Conservation (phyloP, 1,140 invertebrate species). For the Pygmarrhopalites habei region DNA sequence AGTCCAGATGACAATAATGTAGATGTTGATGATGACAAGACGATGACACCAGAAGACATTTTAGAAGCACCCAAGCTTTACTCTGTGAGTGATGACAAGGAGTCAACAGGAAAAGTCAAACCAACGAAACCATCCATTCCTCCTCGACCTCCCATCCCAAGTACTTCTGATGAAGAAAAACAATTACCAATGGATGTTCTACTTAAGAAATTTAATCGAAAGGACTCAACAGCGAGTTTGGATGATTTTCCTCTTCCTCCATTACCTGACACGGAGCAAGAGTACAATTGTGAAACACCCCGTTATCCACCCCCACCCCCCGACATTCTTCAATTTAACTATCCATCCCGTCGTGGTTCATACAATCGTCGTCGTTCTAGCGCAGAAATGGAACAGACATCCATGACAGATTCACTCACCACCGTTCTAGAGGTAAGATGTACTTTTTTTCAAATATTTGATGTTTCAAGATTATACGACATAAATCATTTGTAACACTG, state of each 20-base stretch:
- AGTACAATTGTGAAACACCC: conserved; percentile 34
- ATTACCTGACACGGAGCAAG: conserved; percentile 22
- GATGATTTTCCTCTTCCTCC: conserved; percentile 32
- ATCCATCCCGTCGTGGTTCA: conserved; percentile 17
- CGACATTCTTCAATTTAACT: conserved; percentile 23
- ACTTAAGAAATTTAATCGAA: neutral
- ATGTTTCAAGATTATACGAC: too few relatives aligned
- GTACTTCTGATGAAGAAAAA: too few relatives aligned
- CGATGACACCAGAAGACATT: conserved; percentile 5
- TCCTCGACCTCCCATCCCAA: neutral
- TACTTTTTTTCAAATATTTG: too few relatives aligned
- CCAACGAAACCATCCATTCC: neutral
- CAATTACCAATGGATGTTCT: neutral
- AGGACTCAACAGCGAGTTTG: conserved; percentile 23
- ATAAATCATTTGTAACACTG: too few relatives aligned
- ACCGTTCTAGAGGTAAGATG: conserved; percentile 11
- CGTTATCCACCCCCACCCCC: conserved; percentile 30
- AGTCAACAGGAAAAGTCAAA: neutral
- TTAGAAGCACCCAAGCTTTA: neutral
- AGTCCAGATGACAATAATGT: too few relatives aligned
- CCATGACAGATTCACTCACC: conserved; percentile 2
- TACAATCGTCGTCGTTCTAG: conserved; percentile 14
- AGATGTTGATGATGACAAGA: neutral
- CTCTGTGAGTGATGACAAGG: neutral
- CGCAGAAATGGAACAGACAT: conserved; percentile 3